Base-by-base conservation (phyloP, 2,888 invertebrate species). In the Fissipunctia ypsillon region DNA sequence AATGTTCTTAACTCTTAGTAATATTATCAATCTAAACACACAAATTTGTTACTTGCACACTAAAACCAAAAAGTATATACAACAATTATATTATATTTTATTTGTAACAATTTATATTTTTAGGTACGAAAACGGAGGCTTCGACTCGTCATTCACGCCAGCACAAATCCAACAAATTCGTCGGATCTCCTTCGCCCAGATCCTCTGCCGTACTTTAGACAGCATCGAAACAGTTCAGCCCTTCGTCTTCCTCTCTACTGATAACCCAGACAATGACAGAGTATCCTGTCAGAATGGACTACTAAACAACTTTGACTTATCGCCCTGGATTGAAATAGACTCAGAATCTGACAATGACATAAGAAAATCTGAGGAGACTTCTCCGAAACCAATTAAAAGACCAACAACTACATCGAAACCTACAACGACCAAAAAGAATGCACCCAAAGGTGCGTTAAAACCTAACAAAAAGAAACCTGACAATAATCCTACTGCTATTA, bases 41-140 rank as follows among this genome's bases (percentile, higher is more conserved):
- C 16, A n/a, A 48, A 19, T 0, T 19, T 61, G 43, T 4, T 41
- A 43, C 19, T 60, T 41, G 43, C 12, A 28, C 19, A 43, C n/a
- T 63, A 14, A 22, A 63, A 28, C 31, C 4, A 28, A 12, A n/a
- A 35, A 35, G 10, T 48, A 22, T 45, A 9, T 45, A 28, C 50
- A 50, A 50, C 10, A 50, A n/a, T 12, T 48, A 5, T 4, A 50
- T 12, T n/a, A 50, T 2, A n/a, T n/a, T 25, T 12, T 50, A n/a
- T 31, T 19, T 48, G n/a, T 2, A 19, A 48, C 19, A 7, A 64
- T 35, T 50, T 50, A 35, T 31, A 31, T 31, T 90, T 91, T 57
- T 85, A 96, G 97, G 96, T 98, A 98, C 88, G 99, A 99, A 93
- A 98, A 98, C 90, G 97, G 97, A 3, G 97, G 97, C 5, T 97